Percentiles rank a stretch among this genome's conserved stretches.
These are phyloP conservation scores for Drosophila cracens DNA, from an alignment of 2,888 invertebrate genomes.

Conservation along the genomic window DNA sequence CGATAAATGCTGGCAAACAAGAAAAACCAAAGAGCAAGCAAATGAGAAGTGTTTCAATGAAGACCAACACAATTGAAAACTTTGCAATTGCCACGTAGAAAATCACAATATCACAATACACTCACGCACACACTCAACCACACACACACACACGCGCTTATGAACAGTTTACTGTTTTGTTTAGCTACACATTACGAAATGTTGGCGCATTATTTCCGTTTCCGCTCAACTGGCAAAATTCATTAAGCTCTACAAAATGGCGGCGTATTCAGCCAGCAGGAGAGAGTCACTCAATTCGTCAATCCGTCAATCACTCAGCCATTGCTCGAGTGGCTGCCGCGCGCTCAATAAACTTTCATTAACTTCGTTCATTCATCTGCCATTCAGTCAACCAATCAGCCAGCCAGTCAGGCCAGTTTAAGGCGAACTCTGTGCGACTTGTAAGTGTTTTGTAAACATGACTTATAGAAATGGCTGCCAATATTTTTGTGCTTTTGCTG, in stretches of 20 bases:
- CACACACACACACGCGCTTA: conserved; percentile 5
- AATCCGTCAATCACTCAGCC: conserved; percentile 32
- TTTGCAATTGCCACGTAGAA: conserved; percentile 53
- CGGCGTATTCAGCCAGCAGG: conserved; percentile 33
- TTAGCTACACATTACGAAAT: conserved; percentile 52
- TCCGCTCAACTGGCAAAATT: conserved; percentile 80
- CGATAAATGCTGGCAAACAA: conserved; percentile 48
- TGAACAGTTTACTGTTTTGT: conserved; percentile 25
- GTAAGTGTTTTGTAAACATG: conserved; percentile 78
- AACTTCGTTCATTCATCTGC: conserved; percentile 62
- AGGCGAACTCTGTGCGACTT: conserved; percentile 31
- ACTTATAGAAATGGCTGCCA: conserved; percentile 61
- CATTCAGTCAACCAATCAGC: conserved; percentile 49
- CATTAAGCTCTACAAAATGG: conserved; percentile 70
- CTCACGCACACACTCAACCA: conserved; percentile 7
- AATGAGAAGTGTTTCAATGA: conserved; percentile 66
- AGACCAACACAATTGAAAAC: conserved; percentile 53
- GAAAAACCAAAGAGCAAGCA: conserved; percentile 35
- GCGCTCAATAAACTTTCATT: conserved; percentile 75
- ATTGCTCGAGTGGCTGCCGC: conserved; percentile 48
- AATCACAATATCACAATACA: conserved; percentile 20
- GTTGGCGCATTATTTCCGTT: conserved; percentile 72
- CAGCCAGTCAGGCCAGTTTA: conserved; percentile 12
- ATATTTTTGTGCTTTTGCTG: conserved; percentile 42
- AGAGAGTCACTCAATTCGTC: conserved; percentile 36